phyloP scores from a whole-genome alignment of 1,140 invertebrate genomes.

The Cheumatopsyche charites region DNA sequence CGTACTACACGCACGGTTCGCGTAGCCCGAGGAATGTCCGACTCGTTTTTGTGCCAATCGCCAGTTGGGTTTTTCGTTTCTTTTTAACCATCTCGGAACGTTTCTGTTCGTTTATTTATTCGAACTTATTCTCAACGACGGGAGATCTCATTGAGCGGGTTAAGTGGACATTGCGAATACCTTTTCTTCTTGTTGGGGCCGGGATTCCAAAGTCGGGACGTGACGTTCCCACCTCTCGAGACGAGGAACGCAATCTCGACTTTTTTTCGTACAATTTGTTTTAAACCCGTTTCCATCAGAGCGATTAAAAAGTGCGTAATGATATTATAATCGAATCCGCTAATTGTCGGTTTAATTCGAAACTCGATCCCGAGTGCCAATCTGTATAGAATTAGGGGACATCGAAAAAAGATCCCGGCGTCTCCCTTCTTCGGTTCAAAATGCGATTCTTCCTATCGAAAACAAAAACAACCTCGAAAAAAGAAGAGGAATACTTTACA shows the following conservation, averaged over 20 bases:
- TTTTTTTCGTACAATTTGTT: slow-evolving; percentile 11
- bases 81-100: slow-evolving; percentile 3
- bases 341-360: neutral
- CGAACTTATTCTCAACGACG: neutral
- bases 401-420: neutral
- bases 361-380: neutral
- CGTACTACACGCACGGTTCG: slow-evolving; percentile 20
- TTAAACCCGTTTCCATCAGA: slow-evolving; percentile 2
- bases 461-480: slow-evolving; percentile 23
- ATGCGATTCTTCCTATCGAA: slow-evolving; percentile 18
- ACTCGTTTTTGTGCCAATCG: slow-evolving; percentile 35
- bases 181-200: neutral
- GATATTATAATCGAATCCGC: slow-evolving; percentile 13
- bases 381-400: too few relatives aligned
- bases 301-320: neutral
- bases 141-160: slow-evolving; percentile 36
- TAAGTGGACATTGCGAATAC: slow-evolving; percentile 38
- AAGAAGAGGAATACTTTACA: slow-evolving; percentile 22
- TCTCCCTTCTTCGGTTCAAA: neutral
- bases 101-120: slow-evolving; percentile 10
- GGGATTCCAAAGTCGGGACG: slow-evolving; percentile 41
- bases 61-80: slow-evolving; percentile 14
- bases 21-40: slow-evolving; percentile 19
- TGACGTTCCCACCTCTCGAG: slow-evolving; percentile 46
- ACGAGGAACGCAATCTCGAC: slow-evolving; percentile 7